Conservation (phyloP, 2,797 vertebrate species). For the Clarias fuscus region DNA sequence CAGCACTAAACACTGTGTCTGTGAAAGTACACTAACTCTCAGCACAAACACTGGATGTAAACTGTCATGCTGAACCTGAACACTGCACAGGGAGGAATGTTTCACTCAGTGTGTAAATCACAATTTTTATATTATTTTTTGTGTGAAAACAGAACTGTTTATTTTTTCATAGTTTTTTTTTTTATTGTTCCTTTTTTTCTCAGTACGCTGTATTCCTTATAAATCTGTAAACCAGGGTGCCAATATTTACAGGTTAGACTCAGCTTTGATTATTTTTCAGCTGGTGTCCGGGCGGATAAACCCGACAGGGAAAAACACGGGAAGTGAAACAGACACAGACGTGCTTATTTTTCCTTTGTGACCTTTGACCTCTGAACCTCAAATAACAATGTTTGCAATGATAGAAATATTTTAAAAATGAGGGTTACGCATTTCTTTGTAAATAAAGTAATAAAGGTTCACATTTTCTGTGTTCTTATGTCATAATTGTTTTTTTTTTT, state of each 20-base stretch:
- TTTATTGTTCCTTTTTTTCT: not conserved
- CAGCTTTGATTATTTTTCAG: not conserved
- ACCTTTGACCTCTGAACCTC: not conserved
- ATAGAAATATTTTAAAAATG: not conserved
- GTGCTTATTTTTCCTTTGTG: not conserved
- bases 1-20: not conserved
- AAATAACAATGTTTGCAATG: not conserved
- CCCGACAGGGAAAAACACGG: not conserved
- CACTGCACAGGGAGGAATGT: not conserved
- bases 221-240: not conserved
- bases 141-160: not conserved
- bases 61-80: not conserved
- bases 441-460: not conserved
- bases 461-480: not conserved
- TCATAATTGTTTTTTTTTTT: not conserved
- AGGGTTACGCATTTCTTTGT: not conserved
- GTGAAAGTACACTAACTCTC: not conserved
- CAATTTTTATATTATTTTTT: too few relatives aligned
- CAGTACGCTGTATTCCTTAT: not conserved
- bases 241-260: not conserved
- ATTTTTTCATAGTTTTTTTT: not conserved
- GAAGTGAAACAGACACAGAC: not conserved
- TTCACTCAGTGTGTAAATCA: not conserved
- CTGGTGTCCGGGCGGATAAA: not conserved
- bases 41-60: not conserved